Percentiles rank a stretch among this genome's conserved stretches.
Evolutionary conservation across 2,888 invertebrate genomes (phyloP).

Genomic region (Chloroclysta siterata): DNA sequence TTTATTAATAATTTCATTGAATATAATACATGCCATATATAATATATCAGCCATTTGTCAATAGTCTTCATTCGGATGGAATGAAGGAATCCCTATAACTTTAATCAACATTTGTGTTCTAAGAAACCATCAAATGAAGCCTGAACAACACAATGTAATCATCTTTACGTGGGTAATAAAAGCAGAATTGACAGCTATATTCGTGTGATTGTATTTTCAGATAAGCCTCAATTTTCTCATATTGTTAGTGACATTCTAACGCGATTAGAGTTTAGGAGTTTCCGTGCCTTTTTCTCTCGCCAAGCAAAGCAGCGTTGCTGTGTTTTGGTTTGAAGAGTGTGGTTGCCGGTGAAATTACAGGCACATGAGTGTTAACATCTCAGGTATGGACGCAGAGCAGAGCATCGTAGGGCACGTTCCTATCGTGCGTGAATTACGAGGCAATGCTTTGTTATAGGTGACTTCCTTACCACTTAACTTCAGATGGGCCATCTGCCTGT

Average conservation of each 20-base stretch:
- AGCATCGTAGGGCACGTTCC: too few species aligned
- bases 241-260: too few species aligned
- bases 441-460: too few species aligned
- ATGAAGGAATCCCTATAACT: constrained; percentile 13
- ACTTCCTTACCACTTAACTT: too few species aligned
- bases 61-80: constrained; percentile 1
- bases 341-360: too few species aligned
- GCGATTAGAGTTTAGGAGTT: background rate
- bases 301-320: too few species aligned
- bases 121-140: constrained; percentile 13
- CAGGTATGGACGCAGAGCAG: too few species aligned
- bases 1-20: background rate
- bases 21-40: background rate
- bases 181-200: constrained; percentile 3
- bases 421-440: too few species aligned
- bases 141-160: constrained; percentile 20
- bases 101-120: constrained; percentile 5
- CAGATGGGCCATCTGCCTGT: too few species aligned
- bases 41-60: background rate
- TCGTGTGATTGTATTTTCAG: constrained; percentile 13
- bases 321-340: too few species aligned
- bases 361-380: too few species aligned
- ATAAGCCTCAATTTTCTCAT: constrained; percentile 1
- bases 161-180: constrained; percentile 1
- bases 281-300: too few species aligned